Percentiles rank a stretch among this genome's conserved stretches.
These are phyloP conservation scores for Dromius quadrimaculatus DNA, from an alignment of 2,888 invertebrate genomes.

Conservation along the genomic window DNA sequence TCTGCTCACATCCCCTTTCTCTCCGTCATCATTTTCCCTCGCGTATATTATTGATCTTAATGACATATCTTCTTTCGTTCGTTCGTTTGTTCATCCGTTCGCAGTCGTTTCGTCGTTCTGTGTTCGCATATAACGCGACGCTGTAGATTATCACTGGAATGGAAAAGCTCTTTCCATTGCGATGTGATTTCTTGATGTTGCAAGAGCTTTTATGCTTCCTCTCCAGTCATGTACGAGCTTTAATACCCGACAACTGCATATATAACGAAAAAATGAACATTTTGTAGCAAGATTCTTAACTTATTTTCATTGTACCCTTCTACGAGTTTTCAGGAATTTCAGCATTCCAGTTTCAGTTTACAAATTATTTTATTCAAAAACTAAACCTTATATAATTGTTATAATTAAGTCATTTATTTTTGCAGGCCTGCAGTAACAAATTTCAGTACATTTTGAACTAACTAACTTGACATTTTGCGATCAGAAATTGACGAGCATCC, in stretches of 20 bases:
- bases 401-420: too few species aligned
- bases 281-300: background rate
- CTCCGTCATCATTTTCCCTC: constrained; percentile 61
- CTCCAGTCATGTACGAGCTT: constrained; percentile 17
- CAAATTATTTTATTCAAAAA: too few species aligned
- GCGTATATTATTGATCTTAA: constrained; percentile 66
- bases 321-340: too few species aligned
- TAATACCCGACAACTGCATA: constrained; percentile 22
- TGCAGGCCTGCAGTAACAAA: too few species aligned
- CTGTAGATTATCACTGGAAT: constrained; percentile 38
- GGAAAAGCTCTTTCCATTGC: constrained; percentile 33
- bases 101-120: constrained; percentile 1
- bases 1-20: constrained; percentile 54
- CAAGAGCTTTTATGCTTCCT: constrained; percentile 27
- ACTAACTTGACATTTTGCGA: too few species aligned
- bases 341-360: too few species aligned
- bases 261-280: constrained; percentile 16
- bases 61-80: constrained; percentile 62
- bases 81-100: constrained; percentile 31
- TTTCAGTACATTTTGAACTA: too few species aligned
- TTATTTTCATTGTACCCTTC: too few species aligned
- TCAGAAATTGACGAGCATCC: too few species aligned
- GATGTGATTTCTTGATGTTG: constrained; percentile 29
- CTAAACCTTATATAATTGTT: too few species aligned
- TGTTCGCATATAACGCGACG: constrained; percentile 6